phyloP scores from a whole-genome alignment of 1,140 invertebrate species.

The Zaprionus ornatus region DNA sequence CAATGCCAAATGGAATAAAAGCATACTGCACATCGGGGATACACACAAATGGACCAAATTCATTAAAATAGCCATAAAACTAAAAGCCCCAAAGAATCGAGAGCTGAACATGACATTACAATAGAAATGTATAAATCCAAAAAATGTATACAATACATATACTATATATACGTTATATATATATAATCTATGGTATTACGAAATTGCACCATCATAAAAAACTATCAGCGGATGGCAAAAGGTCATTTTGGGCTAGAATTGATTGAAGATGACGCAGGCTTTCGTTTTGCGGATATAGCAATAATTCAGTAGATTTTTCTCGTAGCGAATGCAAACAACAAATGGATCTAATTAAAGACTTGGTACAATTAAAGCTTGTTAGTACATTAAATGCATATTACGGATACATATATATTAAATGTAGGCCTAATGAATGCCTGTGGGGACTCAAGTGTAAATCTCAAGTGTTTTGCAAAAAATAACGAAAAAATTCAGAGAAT shows the following conservation, averaged over 20 bases:
- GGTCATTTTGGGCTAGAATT: slow-evolving; percentile 4
- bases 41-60: slow-evolving; percentile 26
- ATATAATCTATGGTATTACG: slow-evolving; percentile 19
- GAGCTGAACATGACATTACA: slow-evolving; percentile 21
- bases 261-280: slow-evolving; percentile 27
- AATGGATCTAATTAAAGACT: slow-evolving; percentile 48
- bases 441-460: slow-evolving; percentile 36
- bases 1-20: slow-evolving; percentile 1
- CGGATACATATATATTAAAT: slow-evolving; percentile 5
- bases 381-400: slow-evolving; percentile 34
- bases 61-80: slow-evolving; percentile 42
- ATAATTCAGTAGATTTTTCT: slow-evolving; percentile 9
- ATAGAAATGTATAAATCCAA: slow-evolving; percentile 14
- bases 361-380: slow-evolving; percentile 26
- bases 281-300: background rate
- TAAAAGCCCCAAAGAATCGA: slow-evolving; percentile 26
- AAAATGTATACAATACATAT: slow-evolving; percentile 4
- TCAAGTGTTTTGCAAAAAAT: slow-evolving; percentile 36
- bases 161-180: background rate
- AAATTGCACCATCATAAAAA: slow-evolving; percentile 9
- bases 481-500: background rate
- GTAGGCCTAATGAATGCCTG: slow-evolving; percentile 18
- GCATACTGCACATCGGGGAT: slow-evolving; percentile 11
- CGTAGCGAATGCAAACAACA: slow-evolving; percentile 12
- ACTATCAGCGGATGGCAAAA: slow-evolving; percentile 5